These are phyloP conservation scores for Rousettus madagascariensis DNA, from an alignment of 2,797 vertebrate species.

Conservation along the genomic window DNA sequence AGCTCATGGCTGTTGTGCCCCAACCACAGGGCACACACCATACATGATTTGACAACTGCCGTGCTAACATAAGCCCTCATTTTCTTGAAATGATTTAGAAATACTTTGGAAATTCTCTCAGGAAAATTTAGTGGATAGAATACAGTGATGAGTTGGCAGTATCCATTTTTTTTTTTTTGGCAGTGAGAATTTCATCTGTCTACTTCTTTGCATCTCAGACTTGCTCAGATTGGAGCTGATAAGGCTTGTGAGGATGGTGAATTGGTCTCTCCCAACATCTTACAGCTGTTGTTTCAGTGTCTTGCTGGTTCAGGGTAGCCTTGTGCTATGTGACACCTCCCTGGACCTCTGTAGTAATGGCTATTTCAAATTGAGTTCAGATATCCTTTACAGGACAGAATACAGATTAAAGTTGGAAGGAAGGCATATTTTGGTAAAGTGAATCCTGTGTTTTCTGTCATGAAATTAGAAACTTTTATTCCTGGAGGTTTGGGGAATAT, in stretches of 20 bases:
- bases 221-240: constrained; percentile 11
- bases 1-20: neutral
- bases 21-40: neutral
- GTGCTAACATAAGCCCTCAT: constrained; percentile 58
- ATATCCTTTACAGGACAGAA: neutral
- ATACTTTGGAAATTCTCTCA: constrained; percentile 60
- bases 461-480: constrained; percentile 24
- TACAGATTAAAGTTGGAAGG: neutral
- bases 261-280: neutral
- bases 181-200: constrained; percentile 37
- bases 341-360: neutral
- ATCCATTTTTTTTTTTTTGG: neutral
- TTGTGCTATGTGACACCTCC: neutral
- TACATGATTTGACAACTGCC: constrained; percentile 48
- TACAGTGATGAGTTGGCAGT: constrained; percentile 65
- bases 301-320: neutral
- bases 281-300: neutral
- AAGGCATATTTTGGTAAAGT: constrained; percentile 22
- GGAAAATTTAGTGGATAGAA: constrained; percentile 48
- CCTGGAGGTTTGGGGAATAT: neutral
- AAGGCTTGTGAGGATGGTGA: neutral
- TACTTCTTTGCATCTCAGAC: neutral
- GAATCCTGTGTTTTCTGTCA: constrained; percentile 25
- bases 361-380: constrained; percentile 3
- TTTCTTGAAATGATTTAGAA: constrained; percentile 66